Evolutionary conservation across 2,113 vertebrate species (phyloP), one percentile per base, ranked within the genome.

Genomic region (Mionectes macconnelli): DNA sequence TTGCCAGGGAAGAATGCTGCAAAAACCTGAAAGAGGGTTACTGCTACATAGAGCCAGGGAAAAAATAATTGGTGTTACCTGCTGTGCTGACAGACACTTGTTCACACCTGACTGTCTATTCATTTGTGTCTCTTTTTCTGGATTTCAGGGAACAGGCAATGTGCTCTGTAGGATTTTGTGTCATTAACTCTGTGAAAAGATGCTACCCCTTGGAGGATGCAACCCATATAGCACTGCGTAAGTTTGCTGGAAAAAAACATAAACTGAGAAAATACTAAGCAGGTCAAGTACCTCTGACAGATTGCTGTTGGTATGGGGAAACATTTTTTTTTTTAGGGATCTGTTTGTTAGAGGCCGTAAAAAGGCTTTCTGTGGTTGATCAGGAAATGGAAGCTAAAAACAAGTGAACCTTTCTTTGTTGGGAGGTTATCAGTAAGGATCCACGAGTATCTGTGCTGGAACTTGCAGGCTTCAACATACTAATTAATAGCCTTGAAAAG

Each of bases 181-280:
- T 99, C 88, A 97, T 99, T 94, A 99, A 97, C 95, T 99, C 99
- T 23, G 93, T 98, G 92, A 99, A 99, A 96, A 98, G 99, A 97
- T 98, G 99, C 35, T 99, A 99, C 96, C 99, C 99, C 9, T 97
- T 99, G 94, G 99, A 99, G 88, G 99, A 99, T 33, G 99, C 99
- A 17, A 99, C 99, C 42, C 99, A 99, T 97, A 99, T 99, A 72
- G 99, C 99, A 14, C 97, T 99, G 91, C 98, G 99, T 99, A 98
- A 98, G 99, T 98, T 57, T 52, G 2, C 12, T 24, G 79, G 56
- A 10, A 69, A 57, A 59, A 23, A 2, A 8, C 3, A 1, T 33
- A 30, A 67, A 44, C 23, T 59, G 39, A 66, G 35, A 45, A 42
- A 93, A 40, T 44, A 10, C 50, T 37, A 22, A 49, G 14, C 45